phyloP scores from a whole-genome alignment of 2,888 invertebrate genomes.

The Catocala fraxini region DNA sequence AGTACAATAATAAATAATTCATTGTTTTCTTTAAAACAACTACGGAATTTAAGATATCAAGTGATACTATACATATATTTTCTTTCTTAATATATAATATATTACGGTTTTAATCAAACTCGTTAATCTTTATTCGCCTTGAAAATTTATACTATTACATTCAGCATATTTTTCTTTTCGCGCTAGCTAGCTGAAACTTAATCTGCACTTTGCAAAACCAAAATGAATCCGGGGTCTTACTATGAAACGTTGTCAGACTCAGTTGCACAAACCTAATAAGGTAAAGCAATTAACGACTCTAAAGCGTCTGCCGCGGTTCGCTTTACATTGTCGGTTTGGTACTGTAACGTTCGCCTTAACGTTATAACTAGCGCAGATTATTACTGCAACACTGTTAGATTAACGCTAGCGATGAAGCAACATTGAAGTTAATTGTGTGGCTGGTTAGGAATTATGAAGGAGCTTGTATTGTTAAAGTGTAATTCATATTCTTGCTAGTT shows the following conservation, averaged over 20 bases:
- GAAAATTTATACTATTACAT: no score
- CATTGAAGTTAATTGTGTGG: constrained; percentile 33
- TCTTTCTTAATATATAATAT: no score
- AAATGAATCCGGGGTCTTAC: neutral
- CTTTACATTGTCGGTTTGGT: constrained; percentile 45
- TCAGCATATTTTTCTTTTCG: no score
- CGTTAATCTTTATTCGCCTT: no score
- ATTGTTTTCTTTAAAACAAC: no score
- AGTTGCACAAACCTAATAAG: constrained; percentile 31
- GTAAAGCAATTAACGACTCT: constrained; percentile 38
- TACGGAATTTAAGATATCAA: no score
- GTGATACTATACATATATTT: no score
- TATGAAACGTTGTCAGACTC: constrained; percentile 11
- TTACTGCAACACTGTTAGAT: constrained; percentile 52
- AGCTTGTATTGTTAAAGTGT: constrained; percentile 14
- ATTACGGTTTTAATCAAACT: no score
- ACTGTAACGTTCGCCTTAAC: constrained; percentile 26
- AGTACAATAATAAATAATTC: no score
- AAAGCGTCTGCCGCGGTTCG: constrained; percentile 25
- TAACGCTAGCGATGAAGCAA: constrained; percentile 23
- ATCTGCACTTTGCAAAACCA: neutral
- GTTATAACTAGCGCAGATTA: constrained; percentile 37
- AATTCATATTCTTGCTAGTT: no score
- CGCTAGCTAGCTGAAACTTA: neutral
- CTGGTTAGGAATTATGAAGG: constrained; percentile 22